These are phyloP conservation scores for Scaptomyza polygonia DNA, from an alignment of 2,888 invertebrate species.

Conservation along the genomic window DNA sequence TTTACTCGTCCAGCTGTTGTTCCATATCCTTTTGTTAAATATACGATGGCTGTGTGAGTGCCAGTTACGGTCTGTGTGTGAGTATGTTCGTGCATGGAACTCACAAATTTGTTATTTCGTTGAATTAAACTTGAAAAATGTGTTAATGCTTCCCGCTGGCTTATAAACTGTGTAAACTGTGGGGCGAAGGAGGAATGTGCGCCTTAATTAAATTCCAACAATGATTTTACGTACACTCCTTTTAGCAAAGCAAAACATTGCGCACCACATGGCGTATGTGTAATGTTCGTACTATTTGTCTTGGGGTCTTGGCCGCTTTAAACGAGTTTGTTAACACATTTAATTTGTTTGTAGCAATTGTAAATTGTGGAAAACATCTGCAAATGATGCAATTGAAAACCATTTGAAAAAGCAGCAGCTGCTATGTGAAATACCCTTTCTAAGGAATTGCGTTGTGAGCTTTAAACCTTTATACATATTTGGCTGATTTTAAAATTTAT, in stretches of 20 bases:
- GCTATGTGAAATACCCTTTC: background rate
- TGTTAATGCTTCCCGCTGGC: conserved; percentile 60
- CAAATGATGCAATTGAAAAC: conserved; percentile 15
- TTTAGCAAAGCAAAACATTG: conserved; percentile 31
- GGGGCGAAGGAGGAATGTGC: background rate
- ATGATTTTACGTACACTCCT: conserved; percentile 60
- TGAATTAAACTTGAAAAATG: conserved; percentile 79
- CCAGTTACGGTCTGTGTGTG: conserved; percentile 18
- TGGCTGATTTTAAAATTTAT: too few relatives aligned
- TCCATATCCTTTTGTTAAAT: conserved; percentile 70
- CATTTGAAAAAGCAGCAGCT: conserved; percentile 3
- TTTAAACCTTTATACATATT: too few relatives aligned
- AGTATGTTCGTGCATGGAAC: conserved; percentile 5
- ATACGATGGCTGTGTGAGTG: conserved; percentile 57
- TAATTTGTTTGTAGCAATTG: conserved; percentile 17
- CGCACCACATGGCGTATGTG: conserved; percentile 66
- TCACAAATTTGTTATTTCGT: conserved; percentile 69
- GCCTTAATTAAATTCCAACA: conserved; percentile 73
- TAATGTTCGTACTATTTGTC: conserved; percentile 37
- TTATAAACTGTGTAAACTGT: conserved; percentile 17
- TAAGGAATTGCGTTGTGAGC: too few relatives aligned
- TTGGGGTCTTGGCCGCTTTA: conserved; percentile 15
- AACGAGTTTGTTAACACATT: conserved; percentile 23
- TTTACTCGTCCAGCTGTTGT: conserved; percentile 43
- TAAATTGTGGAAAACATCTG: conserved; percentile 20